phyloP scores from a whole-genome alignment of 2,113 vertebrate species.

The Anseranas semipalmata region DNA sequence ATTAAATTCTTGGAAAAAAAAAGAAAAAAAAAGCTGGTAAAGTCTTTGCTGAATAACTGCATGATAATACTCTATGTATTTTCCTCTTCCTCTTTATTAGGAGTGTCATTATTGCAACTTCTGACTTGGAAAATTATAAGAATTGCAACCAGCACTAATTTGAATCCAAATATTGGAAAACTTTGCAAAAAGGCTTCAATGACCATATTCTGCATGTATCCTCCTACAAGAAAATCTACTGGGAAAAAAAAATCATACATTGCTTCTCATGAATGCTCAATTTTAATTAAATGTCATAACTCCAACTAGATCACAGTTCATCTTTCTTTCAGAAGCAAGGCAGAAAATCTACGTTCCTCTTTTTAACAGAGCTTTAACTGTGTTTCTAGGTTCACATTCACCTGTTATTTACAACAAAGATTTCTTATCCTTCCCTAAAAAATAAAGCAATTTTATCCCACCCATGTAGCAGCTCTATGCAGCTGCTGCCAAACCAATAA shows the following conservation, averaged over 20 bases:
- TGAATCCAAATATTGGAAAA: neutral
- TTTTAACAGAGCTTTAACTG: neutral
- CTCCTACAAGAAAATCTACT: neutral
- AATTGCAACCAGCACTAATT: neutral
- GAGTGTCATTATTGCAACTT: neutral
- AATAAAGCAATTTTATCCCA: neutral
- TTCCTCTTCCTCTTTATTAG: neutral
- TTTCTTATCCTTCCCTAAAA: neutral
- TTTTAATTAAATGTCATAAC: slow-evolving; percentile 25
- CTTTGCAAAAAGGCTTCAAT: neutral
- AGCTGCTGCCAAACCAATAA: neutral
- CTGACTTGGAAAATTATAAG: neutral
- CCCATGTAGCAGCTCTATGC: neutral
- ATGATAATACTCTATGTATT: neutral
- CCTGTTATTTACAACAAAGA: neutral
- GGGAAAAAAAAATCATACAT: neutral
- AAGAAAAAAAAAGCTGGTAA: neutral
- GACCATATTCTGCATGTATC: neutral
- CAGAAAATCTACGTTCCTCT: neutral
- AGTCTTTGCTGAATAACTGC: neutral
- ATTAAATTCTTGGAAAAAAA: neutral
- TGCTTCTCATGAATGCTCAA: neutral
- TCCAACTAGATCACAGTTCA: neutral
- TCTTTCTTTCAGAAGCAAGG: neutral
- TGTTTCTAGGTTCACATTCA: neutral